A percentile compares a stretch with the other conserved stretches of the same genome.
phyloP scores from a whole-genome alignment of 2,113 vertebrate genomes.

The Hoplias malabaricus region DNA sequence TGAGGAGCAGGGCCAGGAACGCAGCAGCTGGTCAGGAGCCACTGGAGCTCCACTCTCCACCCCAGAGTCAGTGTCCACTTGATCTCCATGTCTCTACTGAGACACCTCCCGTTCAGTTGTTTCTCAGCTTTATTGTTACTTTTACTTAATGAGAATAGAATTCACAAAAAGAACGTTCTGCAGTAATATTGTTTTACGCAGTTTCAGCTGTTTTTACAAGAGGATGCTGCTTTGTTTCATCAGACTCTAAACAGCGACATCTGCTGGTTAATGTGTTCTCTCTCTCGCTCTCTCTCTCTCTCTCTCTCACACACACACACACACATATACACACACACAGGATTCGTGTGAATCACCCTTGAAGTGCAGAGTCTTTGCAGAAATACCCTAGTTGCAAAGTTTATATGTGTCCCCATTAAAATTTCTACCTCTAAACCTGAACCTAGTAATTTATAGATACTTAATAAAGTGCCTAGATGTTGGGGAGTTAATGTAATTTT shows the following conservation, averaged over 20 bases:
- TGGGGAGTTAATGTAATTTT: too few species aligned
- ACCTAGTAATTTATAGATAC: too few species aligned
- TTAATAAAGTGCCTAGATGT: too few species aligned
- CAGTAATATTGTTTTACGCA: not conserved
- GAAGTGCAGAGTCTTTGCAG: too few species aligned
- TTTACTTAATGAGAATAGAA: not conserved
- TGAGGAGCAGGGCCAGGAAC: slow-evolving; percentile 8
- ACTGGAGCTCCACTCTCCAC: slow-evolving; percentile 22
- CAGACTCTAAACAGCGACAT: not conserved
- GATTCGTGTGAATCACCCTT: too few species aligned
- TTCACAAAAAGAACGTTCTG: not conserved
- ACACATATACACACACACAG: not conserved
- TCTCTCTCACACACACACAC: not conserved
- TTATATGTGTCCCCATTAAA: too few species aligned
- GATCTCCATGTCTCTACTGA: not conserved
- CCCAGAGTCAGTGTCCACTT: slow-evolving; percentile 14
- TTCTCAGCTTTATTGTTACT: not conserved
- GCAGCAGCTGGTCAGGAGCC: not conserved
- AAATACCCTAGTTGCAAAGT: too few species aligned
- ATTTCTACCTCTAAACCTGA: too few species aligned
- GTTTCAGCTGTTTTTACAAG: not conserved
- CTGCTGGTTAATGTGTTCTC: not conserved
- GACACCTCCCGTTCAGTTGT: not conserved
- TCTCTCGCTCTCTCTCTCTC: not conserved
- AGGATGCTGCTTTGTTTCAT: not conserved